These are phyloP conservation scores for Ommatoiulus sabulosus DNA, from an alignment of 2,888 invertebrate species.

Conservation along the genomic window DNA sequence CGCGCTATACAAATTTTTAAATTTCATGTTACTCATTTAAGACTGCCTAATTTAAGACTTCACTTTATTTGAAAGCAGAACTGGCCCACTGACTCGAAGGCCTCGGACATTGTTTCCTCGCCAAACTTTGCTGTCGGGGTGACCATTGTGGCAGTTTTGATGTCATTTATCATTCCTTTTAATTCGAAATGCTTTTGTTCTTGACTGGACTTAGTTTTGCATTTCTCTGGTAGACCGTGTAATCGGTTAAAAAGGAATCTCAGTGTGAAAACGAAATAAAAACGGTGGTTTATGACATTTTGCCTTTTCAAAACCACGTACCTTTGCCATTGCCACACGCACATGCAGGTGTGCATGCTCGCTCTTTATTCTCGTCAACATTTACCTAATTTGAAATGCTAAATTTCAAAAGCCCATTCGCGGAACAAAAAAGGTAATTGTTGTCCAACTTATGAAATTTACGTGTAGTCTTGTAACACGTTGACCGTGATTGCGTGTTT, in stretches of 20 bases:
- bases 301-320: not conserved
- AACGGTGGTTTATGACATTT: slow-evolving; percentile 37
- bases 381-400: not conserved
- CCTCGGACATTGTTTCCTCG: slow-evolving; percentile 7
- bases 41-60: not conserved
- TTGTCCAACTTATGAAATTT: not conserved
- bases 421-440: not conserved
- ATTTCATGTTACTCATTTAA: not conserved
- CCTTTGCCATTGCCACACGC: not conserved
- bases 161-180: not conserved
- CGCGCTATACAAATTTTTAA: not conserved
- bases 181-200: slow-evolving; percentile 42
- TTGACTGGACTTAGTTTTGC: not conserved
- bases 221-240: not conserved
- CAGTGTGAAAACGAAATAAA: slow-evolving; percentile 18
- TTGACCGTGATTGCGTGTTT: not conserved
- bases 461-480: not conserved
- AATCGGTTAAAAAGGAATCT: slow-evolving; percentile 32
- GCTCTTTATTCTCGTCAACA: slow-evolving; percentile 20
- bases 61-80: not conserved
- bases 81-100: slow-evolving; percentile 7
- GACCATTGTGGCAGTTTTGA: not conserved
- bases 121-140: not conserved
- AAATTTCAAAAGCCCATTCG: not conserved
- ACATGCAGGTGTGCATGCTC: not conserved